Base-by-base conservation (phyloP, 2,888 invertebrate species). In the Euclidia mi region DNA sequence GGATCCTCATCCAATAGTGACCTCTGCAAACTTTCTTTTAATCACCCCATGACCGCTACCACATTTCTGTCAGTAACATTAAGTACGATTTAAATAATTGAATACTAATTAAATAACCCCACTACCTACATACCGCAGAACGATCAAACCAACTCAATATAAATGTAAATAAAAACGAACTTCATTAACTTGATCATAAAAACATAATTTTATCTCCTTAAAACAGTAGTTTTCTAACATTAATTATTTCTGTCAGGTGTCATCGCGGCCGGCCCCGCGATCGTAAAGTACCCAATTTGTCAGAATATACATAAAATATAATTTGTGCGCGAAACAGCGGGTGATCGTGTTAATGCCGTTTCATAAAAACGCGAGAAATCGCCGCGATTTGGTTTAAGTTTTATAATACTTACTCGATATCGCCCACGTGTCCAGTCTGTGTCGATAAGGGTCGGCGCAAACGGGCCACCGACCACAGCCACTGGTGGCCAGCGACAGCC, bases 221-320 rank as follows among this genome's bases (percentile, higher is more conserved):
- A 38, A 46, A 57, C 65, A 60, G 56, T 62, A 71, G 65, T 71
- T 58, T 71, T 56, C 45, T 32, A 52, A 45, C 3, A 41, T 57
- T 68, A 71, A 71, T 62, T 43, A 46, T 18, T 60, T 41, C 42
- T 63, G 68, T 65, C 62, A 49, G 47, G 38, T 53, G 52, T 56
- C 58, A 62, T 10, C 46, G 38, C 42, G 45, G 40, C 37, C 41
- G 35, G 15, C 34, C 12, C 35, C 17, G 62, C 42, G 59, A 52
- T 77, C 83, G 76, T 89, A 89, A 89, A 90, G 85, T 81, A 81
- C 75, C 81, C 87, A 89, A 90, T 88, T 88, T 88, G 89, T 89
- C 87, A 81, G 76, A 81, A 57, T 63, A 76, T 63, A 77, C 78
- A 77, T 85, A 85, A 87, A 87, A 78, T 74, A 85, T 84, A 85